Evolutionary conservation across 2,797 vertebrate species (phyloP).

Genomic region (Chromobotia macracanthus): DNA sequence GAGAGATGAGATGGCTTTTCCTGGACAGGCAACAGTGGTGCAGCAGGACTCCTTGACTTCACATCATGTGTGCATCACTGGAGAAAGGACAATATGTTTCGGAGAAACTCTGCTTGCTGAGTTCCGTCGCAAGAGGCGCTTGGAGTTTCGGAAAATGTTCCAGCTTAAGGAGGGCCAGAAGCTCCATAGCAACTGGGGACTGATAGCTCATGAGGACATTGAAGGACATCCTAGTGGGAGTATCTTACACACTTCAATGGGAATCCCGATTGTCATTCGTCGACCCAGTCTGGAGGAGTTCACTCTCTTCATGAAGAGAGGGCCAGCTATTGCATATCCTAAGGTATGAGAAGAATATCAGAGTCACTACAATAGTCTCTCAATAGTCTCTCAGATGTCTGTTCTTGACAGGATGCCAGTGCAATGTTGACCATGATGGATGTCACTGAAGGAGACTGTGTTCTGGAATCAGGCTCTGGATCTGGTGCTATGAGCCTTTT

Average conservation of each 20-base stretch:
- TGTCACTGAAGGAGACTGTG: constrained; percentile 81
- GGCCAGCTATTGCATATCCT: constrained; percentile 83
- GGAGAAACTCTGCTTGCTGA: constrained; percentile 84
- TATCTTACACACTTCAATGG: constrained; percentile 65
- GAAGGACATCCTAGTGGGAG: constrained; percentile 75
- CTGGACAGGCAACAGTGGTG: background rate
- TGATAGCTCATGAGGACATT: constrained; percentile 74
- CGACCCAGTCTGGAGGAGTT: constrained; percentile 88
- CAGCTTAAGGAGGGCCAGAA: constrained; percentile 62
- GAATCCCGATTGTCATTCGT: constrained; percentile 73
- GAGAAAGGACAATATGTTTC: constrained; percentile 67
- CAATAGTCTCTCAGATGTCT: background rate
- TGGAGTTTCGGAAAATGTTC: constrained; percentile 80
- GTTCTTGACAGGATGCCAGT: constrained; percentile 75
- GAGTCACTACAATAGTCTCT: background rate
- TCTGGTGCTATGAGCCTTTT: constrained; percentile 90
- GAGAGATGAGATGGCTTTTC: background rate
- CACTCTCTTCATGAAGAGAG: constrained; percentile 85
- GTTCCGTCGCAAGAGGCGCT: constrained; percentile 60
- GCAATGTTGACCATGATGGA: constrained; percentile 85
- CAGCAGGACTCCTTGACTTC: background rate
- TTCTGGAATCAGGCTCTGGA: constrained; percentile 90
- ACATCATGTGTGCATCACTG: constrained; percentile 41
- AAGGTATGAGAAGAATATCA: constrained; percentile 76
- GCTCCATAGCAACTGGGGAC: constrained; percentile 75